phyloP scores from a whole-genome alignment of 2,797 vertebrate species.

The Serranus cabrilla region DNA sequence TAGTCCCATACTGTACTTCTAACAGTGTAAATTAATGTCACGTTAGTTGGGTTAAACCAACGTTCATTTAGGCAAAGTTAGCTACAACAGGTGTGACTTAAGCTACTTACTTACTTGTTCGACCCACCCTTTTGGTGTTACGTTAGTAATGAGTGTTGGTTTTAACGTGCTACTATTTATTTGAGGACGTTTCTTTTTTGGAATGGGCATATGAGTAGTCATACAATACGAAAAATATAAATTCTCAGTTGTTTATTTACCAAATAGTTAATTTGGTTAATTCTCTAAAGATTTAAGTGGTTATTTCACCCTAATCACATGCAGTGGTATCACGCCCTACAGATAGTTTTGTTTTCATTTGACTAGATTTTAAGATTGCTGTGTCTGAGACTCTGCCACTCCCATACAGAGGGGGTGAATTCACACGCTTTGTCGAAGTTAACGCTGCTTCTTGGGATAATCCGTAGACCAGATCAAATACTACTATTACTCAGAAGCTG shows the following conservation, averaged over 20 bases:
- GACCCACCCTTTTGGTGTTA: neutral
- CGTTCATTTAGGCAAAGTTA: neutral
- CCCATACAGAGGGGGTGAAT: slow-evolving; percentile 33
- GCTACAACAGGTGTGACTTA: slow-evolving; percentile 47
- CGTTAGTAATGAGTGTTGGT: neutral
- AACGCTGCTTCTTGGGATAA: neutral
- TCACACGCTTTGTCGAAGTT: neutral
- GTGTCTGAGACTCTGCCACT: slow-evolving; percentile 38
- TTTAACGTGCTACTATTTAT: neutral
- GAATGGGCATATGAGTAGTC: fast-evolving
- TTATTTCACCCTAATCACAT: neutral
- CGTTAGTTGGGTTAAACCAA: neutral
- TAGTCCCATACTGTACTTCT: fast-evolving
- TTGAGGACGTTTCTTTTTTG: neutral
- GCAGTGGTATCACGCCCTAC: neutral
- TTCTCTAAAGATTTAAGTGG: neutral
- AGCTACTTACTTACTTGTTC: slow-evolving; percentile 33
- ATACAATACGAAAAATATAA: too few relatives aligned
- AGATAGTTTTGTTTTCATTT: slow-evolving; percentile 19
- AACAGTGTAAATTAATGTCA: fast-evolving
- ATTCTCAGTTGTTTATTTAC: fast-evolving
- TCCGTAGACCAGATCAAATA: neutral
- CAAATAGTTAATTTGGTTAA: neutral
- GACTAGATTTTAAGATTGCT: neutral
- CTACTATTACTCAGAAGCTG: neutral